These are phyloP conservation scores for Heterodera filipjevi DNA, from an alignment of 2,888 invertebrate species.

Conservation along the genomic window DNA sequence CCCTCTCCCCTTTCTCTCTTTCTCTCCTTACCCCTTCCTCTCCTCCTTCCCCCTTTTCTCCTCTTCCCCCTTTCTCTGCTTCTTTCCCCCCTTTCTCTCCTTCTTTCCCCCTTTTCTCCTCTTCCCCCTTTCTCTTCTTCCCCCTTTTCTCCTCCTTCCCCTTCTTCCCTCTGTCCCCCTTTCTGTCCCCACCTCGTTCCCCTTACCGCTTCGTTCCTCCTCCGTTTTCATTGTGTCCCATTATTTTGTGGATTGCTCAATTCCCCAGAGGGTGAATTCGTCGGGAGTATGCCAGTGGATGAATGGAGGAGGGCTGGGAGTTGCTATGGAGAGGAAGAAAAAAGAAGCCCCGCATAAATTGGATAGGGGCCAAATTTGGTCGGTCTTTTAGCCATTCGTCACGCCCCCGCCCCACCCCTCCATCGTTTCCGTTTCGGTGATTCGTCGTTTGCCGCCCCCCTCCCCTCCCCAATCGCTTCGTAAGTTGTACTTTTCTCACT, in stretches of 20 bases:
- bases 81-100: background rate
- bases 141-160: background rate
- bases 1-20: too few species aligned
- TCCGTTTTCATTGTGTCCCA: background rate
- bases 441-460: background rate
- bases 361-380: background rate
- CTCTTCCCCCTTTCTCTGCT: background rate
- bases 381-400: background rate
- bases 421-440: background rate
- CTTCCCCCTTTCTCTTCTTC: too few species aligned
- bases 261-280: background rate
- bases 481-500: background rate
- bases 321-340: background rate
- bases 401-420: background rate
- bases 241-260: background rate
- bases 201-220: background rate
- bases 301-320: background rate
- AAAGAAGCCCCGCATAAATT: conserved; percentile 3
- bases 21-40: background rate
- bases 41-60: background rate
- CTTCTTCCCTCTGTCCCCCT: too few species aligned
- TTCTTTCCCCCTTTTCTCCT: too few species aligned
- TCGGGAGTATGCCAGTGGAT: background rate
- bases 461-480: background rate
- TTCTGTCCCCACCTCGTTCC: background rate